Conservation (phyloP, 1,140 invertebrate genomes). For the Drosophila erecta region DNA sequence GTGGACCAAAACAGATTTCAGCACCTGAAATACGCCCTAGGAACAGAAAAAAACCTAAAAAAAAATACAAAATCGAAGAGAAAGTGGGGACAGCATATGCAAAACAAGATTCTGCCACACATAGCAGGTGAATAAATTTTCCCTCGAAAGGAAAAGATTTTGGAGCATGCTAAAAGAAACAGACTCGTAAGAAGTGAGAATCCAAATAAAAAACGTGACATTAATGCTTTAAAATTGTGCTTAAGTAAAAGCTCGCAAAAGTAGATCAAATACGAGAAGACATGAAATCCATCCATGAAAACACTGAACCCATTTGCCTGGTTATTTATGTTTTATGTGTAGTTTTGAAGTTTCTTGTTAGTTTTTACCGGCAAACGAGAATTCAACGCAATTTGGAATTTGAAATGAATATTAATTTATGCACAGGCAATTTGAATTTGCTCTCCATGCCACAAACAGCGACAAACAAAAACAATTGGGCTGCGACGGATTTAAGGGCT, state of each 20-base stretch:
- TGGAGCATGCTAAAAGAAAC: background rate
- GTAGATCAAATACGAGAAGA: background rate
- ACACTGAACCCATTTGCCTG: too few relatives aligned
- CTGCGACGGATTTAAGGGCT: background rate
- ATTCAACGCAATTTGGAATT: conserved; percentile 65
- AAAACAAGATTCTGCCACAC: conserved; percentile 32
- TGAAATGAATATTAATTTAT: conserved; percentile 75
- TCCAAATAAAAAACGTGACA: background rate
- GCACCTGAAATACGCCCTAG: conserved; percentile 18
- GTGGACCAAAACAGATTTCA: conserved; percentile 32
- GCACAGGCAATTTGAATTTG: conserved; percentile 67
- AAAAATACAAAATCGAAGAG: conserved; percentile 11
- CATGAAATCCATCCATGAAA: too few relatives aligned
- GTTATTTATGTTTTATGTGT: conserved; percentile 35
- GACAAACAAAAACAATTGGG: conserved; percentile 3
- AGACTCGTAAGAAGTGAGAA: conserved; percentile 2
- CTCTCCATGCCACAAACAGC: conserved; percentile 8
- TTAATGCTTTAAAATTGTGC: background rate
- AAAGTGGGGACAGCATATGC: conserved; percentile 37
- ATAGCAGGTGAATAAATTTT: conserved; percentile 40
- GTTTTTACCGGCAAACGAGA: conserved; percentile 21
- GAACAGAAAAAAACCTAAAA: background rate
- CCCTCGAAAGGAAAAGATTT: background rate
- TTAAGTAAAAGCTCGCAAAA: background rate
- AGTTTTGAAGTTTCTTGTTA: background rate